A percentile compares a stretch with the other conserved stretches of the same genome.
These are phyloP conservation scores for Dorcus parallelipipedus DNA, from an alignment of 2,888 invertebrate genomes.

Conservation along the genomic window DNA sequence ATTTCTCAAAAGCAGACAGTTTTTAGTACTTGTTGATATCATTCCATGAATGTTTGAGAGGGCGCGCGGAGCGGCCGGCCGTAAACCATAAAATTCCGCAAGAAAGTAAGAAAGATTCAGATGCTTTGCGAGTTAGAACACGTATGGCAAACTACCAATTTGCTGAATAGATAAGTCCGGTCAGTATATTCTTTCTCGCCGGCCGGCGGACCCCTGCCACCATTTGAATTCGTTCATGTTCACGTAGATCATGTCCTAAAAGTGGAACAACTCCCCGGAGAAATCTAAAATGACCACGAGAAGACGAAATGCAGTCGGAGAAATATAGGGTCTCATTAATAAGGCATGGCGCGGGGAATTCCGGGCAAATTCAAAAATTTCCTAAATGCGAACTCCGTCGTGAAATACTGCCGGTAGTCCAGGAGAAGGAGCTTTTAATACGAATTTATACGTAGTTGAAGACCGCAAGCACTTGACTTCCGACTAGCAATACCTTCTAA, in stretches of 20 bases:
- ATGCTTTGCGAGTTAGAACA: conserved; percentile 29
- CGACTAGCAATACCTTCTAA: no score
- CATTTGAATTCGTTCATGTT: conserved; percentile 38
- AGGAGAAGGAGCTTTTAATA: no score
- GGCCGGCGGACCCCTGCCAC: conserved; percentile 22
- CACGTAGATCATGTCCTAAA: conserved; percentile 39
- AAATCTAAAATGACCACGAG: conserved; percentile 24
- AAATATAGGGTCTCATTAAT: conserved; percentile 5
- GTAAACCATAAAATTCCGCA: conserved; percentile 22
- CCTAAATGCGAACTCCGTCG: neutral
- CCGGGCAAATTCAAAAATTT: neutral
- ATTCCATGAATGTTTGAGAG: neutral
- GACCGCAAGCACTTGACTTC: no score
- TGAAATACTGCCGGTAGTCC: no score
- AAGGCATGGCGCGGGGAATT: neutral
- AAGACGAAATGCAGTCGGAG: conserved; percentile 23
- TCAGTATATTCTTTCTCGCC: conserved; percentile 11
- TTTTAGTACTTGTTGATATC: conserved; percentile 10
- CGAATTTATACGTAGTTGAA: no score
- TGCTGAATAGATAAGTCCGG: conserved; percentile 31
- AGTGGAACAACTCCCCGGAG: conserved; percentile 25
- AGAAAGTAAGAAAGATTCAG: conserved; percentile 20
- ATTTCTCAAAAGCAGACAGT: no score
- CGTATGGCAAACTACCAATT: conserved; percentile 34
- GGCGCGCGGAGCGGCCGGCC: neutral